phyloP scores from a whole-genome alignment of 1,140 invertebrate genomes.

The Hesperophylax magnus region DNA sequence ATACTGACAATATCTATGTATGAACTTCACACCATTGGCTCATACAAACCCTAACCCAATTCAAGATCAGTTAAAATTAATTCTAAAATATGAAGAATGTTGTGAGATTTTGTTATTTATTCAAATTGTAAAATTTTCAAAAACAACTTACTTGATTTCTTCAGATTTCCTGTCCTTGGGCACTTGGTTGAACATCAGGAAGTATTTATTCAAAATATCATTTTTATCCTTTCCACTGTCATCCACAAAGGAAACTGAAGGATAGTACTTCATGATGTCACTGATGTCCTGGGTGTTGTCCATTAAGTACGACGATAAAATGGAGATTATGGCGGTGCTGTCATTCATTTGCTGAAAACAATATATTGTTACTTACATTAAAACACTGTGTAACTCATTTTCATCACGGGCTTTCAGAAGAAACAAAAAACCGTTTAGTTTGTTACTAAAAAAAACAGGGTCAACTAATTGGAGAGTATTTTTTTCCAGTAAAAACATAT shows the following conservation, averaged over 20 bases:
- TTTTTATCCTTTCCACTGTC: constrained; percentile 77
- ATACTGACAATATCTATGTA: no score
- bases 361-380: not conserved
- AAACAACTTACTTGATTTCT: constrained; percentile 75
- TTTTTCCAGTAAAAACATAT: no score
- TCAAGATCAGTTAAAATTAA: no score
- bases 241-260: constrained; percentile 78
- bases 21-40: no score
- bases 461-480: no score
- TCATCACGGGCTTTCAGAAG: no score
- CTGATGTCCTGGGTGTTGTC: constrained; percentile 76
- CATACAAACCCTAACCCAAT: no score
- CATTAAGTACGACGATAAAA: constrained; percentile 83
- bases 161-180: constrained; percentile 72
- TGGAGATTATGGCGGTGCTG: constrained; percentile 94
- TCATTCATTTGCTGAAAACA: constrained; percentile 88
- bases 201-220: constrained; percentile 96
- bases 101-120: no score
- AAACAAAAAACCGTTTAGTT: no score
- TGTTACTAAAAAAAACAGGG: no score
- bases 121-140: not conserved
- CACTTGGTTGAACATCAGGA: constrained; percentile 87
- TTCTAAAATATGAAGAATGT: no score
- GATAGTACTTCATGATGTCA: constrained; percentile 89
- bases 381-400: not conserved